Evolutionary conservation across 2,888 invertebrate genomes (phyloP).

Genomic region (Artemia sinica): DNA sequence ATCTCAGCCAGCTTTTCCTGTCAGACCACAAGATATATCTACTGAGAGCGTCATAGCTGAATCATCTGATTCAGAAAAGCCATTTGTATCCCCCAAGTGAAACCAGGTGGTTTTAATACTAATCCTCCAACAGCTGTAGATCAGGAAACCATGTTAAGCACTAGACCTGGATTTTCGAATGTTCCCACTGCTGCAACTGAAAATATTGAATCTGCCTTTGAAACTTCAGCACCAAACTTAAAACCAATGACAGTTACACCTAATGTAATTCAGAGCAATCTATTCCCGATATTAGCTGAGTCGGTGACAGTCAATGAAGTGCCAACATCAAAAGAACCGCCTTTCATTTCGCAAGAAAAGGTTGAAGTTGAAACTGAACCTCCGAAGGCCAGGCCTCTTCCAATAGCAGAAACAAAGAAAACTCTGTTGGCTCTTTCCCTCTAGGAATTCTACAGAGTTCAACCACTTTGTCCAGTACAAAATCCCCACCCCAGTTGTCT

Average conservation of each 20-base stretch:
- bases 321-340: too few relatives aligned
- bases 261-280: too few relatives aligned
- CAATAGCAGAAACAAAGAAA: not conserved
- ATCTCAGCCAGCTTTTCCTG: not conserved
- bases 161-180: not conserved
- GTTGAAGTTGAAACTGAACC: not conserved
- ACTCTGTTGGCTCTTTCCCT: not conserved
- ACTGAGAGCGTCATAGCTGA: too few relatives aligned
- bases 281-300: too few relatives aligned
- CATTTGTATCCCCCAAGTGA: too few relatives aligned
- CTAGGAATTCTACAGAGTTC: not conserved
- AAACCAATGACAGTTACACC: conserved; percentile 3
- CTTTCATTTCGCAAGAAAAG: too few relatives aligned
- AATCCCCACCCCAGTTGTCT: not conserved
- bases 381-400: conserved; percentile 5
- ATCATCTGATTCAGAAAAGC: too few relatives aligned
- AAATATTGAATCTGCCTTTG: not conserved
- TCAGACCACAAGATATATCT: too few relatives aligned
- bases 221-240: not conserved
- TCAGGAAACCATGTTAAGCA: too few relatives aligned
- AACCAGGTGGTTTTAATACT: too few relatives aligned
- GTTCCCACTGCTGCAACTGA: not conserved
- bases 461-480: not conserved
- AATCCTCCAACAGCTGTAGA: too few relatives aligned
- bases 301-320: not conserved